phyloP scores from a whole-genome alignment of 2,797 vertebrate genomes.

The Arrhamphus sclerolepis region DNA sequence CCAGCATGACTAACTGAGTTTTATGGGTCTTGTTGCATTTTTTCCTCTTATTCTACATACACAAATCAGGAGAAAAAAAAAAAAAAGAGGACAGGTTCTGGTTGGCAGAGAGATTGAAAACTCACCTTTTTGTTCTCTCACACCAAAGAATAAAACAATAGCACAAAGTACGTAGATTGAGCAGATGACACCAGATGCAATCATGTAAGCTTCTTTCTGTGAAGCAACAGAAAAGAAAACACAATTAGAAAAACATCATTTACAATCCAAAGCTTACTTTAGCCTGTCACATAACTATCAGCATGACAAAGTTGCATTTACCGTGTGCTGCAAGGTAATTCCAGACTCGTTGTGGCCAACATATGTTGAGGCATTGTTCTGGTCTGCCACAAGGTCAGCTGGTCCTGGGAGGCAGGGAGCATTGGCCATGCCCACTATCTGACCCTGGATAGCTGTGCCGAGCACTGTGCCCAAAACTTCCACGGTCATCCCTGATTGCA shows the following conservation, averaged over 20 bases:
- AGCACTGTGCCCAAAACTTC: constrained; percentile 93
- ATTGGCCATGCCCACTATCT: constrained; percentile 91
- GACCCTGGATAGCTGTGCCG: constrained; percentile 94
- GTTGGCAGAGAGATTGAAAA: neutral
- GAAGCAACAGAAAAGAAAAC: neutral
- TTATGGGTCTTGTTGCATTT: neutral
- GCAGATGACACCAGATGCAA: constrained; percentile 89
- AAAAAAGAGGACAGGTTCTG: neutral
- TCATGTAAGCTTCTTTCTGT: constrained; percentile 91
- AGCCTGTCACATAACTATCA: neutral
- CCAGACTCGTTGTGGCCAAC: constrained; percentile 73
- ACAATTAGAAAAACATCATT: neutral
- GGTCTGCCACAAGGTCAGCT: neutral
- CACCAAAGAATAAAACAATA: constrained; percentile 84
- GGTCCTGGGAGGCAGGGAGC: constrained; percentile 81
- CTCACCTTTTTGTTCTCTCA: constrained; percentile 89
- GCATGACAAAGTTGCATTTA: constrained; percentile 48
- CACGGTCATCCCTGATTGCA: constrained; percentile 91
- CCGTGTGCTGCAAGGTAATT: constrained; percentile 83
- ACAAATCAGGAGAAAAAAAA: neutral
- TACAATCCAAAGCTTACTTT: neutral
- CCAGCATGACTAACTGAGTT: neutral
- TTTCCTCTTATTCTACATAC: neutral
- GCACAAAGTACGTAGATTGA: constrained; percentile 92
- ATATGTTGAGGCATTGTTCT: constrained; percentile 13